Conservation (phyloP, 2,888 invertebrate species). For the Machimus rusticus region DNA sequence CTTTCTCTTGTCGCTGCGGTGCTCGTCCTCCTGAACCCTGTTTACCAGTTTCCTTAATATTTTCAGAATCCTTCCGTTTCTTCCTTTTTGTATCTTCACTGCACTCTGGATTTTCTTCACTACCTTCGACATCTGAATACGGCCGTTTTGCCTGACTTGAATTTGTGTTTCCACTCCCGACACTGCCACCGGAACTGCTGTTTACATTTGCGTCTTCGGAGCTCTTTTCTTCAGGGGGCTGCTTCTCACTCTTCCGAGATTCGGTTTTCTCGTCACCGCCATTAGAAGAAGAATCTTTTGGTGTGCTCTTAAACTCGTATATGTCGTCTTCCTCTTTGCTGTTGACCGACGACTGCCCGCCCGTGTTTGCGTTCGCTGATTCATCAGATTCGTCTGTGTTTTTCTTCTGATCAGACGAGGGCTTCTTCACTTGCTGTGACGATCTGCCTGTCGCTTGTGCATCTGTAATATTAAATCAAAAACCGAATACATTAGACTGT, state of each 20-base stretch:
- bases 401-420: constrained; percentile 46
- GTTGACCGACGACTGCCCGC: constrained; percentile 21
- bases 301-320: constrained; percentile 52
- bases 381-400: constrained; percentile 43
- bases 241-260: constrained; percentile 49
- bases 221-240: constrained; percentile 30
- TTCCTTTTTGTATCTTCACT: constrained; percentile 74
- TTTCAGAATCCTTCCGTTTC: constrained; percentile 76
- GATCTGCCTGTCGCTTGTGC: constrained; percentile 37
- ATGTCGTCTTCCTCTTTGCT: constrained; percentile 51
- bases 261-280: constrained; percentile 51
- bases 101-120: constrained; percentile 66
- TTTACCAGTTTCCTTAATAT: constrained; percentile 66
- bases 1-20: constrained; percentile 59
- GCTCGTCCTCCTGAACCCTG: constrained; percentile 55
- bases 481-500: background rate
- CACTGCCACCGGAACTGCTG: constrained; percentile 28
- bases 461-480: constrained; percentile 10
- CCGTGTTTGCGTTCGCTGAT: constrained; percentile 33
- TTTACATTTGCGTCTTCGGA: constrained; percentile 31
- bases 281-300: constrained; percentile 50
- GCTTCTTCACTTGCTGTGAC: constrained; percentile 45
- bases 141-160: constrained; percentile 50
- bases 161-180: background rate
- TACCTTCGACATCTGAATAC: constrained; percentile 66